phyloP scores from a whole-genome alignment of 2,797 vertebrate species.

The Enteromius viviparus region DNA sequence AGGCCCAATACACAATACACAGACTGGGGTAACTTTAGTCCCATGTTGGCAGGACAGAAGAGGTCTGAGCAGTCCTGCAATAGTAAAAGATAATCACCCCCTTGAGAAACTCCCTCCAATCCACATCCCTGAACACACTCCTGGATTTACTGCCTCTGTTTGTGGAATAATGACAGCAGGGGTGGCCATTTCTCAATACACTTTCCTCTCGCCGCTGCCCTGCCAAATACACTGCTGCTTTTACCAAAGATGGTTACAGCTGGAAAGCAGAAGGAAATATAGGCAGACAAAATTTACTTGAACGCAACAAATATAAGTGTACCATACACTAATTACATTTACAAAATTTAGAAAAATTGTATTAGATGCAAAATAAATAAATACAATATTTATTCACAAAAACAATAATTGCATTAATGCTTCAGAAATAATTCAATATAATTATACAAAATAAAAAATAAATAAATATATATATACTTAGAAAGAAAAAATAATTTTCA shows the following conservation, averaged over 20 bases:
- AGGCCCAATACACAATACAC: constrained; percentile 74
- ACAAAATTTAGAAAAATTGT: background rate
- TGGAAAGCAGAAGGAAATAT: background rate
- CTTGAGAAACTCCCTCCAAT: constrained; percentile 76
- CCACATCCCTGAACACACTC: constrained; percentile 73
- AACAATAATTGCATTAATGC: no score
- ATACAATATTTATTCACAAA: background rate
- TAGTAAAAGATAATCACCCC: constrained; percentile 70
- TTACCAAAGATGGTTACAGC: constrained; percentile 24
- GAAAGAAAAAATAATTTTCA: no score
- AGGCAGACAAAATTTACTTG: background rate
- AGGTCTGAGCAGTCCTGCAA: constrained; percentile 70
- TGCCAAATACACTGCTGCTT: constrained; percentile 9
- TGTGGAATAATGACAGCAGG: constrained; percentile 72
- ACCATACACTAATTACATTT: background rate
- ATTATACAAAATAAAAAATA: no score
- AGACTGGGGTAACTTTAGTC: constrained; percentile 67
- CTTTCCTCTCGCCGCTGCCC: constrained; percentile 54
- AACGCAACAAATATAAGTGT: no score
- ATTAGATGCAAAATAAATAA: background rate
- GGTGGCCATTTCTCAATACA: constrained; percentile 70
- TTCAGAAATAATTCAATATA: no score
- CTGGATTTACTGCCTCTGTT: constrained; percentile 61
- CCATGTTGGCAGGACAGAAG: constrained; percentile 74
- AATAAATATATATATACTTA: no score